Evolutionary conservation across 2,113 vertebrate genomes (phyloP).

Genomic region (Panthera leo): DNA sequence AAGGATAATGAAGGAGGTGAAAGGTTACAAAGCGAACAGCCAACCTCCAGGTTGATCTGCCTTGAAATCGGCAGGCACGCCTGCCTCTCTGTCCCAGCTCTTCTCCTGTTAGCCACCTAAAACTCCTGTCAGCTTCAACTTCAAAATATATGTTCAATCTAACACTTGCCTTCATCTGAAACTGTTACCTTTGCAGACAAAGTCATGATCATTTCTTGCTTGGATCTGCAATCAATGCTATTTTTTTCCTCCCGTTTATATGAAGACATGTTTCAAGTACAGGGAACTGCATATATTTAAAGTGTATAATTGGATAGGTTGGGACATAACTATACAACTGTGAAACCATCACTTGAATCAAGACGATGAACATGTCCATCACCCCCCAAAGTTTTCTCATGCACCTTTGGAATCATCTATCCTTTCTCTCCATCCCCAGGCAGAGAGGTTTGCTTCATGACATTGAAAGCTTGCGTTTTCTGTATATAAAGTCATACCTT

Average conservation of each 20-base stretch:
- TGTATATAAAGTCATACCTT: background rate
- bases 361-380: background rate
- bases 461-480: background rate
- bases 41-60: fast-evolving
- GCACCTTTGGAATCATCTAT: background rate
- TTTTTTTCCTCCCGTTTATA: background rate
- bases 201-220: background rate
- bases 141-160: background rate
- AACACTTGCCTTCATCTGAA: background rate
- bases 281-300: background rate
- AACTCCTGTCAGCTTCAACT: background rate
- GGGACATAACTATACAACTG: background rate
- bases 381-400: background rate
- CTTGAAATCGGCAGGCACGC: background rate
- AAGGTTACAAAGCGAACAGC: background rate
- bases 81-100: background rate
- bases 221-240: background rate
- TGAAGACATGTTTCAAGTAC: background rate
- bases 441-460: background rate
- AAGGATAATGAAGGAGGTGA: background rate
- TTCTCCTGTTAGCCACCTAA: background rate
- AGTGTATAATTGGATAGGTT: background rate
- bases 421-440: background rate
- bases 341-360: background rate
- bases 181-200: background rate